Conservation (phyloP, 2,888 invertebrate species). For the Ramazzottius varieornatus region DNA sequence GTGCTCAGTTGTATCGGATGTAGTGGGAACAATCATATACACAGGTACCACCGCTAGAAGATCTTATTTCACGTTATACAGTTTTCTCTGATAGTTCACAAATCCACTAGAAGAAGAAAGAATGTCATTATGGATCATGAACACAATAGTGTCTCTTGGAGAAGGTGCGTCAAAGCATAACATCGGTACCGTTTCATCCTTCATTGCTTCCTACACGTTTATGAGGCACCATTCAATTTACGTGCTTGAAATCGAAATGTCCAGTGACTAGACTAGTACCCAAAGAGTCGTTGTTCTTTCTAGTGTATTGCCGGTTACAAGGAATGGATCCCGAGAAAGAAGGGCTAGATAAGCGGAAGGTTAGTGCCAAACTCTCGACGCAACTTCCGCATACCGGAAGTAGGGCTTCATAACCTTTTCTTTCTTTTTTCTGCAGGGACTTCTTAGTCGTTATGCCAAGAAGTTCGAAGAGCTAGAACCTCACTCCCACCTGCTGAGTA, state of each 20-base stretch:
- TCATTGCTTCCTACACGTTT: no score
- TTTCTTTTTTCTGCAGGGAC: not conserved
- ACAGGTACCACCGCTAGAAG: no score
- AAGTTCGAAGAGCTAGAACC: not conserved
- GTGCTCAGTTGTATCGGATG: not conserved
- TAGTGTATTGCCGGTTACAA: constrained; percentile 2
- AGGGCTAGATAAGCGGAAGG: not conserved
- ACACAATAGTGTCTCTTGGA: not conserved
- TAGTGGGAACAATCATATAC: not conserved
- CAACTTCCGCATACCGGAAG: not conserved
- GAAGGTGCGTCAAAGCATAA: not conserved
- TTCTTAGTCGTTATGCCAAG: not conserved
- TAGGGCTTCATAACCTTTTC: not conserved
- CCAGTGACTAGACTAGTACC: no score
- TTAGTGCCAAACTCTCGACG: not conserved
- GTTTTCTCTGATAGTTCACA: not conserved
- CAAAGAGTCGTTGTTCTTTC: no score
- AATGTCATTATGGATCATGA: not conserved
- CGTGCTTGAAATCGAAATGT: no score
- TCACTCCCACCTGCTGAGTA: not conserved
- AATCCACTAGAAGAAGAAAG: not conserved
- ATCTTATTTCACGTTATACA: not conserved
- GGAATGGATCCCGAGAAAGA: not conserved
- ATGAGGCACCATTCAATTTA: no score
- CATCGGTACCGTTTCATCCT: no score